phyloP scores from a whole-genome alignment of 2,113 vertebrate genomes.

The Mastomys natalensis region DNA sequence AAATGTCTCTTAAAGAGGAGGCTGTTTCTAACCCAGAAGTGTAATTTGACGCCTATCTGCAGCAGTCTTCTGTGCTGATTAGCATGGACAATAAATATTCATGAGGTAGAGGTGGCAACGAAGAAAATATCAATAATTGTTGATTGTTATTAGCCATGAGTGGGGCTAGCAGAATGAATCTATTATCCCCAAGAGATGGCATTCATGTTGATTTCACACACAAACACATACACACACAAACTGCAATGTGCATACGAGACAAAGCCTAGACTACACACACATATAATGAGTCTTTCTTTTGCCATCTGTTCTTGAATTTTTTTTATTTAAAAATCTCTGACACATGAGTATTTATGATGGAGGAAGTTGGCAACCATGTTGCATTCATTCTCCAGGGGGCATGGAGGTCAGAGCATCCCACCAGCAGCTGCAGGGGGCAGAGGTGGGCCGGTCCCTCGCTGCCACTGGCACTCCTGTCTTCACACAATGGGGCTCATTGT shows the following conservation, averaged over 20 bases:
- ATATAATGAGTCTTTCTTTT: conserved; percentile 53
- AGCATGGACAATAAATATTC: neutral
- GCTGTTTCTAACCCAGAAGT: neutral
- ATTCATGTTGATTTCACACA: neutral
- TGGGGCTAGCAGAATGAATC: conserved; percentile 24
- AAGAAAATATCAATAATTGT: conserved; percentile 9
- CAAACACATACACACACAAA: neutral
- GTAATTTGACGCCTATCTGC: neutral
- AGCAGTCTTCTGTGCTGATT: neutral
- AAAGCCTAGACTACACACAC: neutral
- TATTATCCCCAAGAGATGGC: neutral
- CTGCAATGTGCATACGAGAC: neutral
- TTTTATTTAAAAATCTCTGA: conserved; percentile 31
- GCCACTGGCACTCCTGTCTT: neutral
- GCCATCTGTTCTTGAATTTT: conserved; percentile 56
- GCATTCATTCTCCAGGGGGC: neutral
- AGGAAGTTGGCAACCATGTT: rapidly evolving
- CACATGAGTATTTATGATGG: neutral
- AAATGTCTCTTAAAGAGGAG: neutral
- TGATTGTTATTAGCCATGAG: conserved; percentile 53
- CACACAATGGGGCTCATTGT: neutral
- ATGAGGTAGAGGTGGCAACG: neutral
- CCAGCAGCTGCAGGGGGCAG: neutral
- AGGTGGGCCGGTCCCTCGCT: rapidly evolving
- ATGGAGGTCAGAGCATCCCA: neutral